Base-by-base conservation (phyloP, 2,797 vertebrate genomes). In the Geotrypetes seraphini region DNA sequence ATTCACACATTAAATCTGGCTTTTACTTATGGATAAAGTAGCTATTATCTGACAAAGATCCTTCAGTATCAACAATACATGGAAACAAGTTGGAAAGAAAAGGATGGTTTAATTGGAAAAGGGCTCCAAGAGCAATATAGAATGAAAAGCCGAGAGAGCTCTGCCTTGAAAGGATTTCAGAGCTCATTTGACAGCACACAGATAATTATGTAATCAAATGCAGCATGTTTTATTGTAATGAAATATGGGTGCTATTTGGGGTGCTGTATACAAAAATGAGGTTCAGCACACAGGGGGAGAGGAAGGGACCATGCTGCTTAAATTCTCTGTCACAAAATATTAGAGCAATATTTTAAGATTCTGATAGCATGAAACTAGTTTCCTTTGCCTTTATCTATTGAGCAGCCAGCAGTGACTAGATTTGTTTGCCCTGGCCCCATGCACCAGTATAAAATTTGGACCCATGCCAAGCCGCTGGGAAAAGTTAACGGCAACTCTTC, bases 401-500 rank as follows among this genome's bases (percentile, higher is more conserved):
- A 75, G 68, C 73, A 70, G 69, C 45, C 60, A 13, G 59, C 50
- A 45, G 48, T 50, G 54, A 36, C 50, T 56, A 48, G 52, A 12
- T 58, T 52, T 34, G 15, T 2, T 30, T 41, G 66, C 57, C 60
- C 65, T 50, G 56, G 50, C 53, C 65, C 49, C 50, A 57, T 70
- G n/a, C 63, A 52, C 74, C 70, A 68, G 47, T 39, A 42, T 39
- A 33, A 52, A 60, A 69, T 47, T 63, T 66, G 68, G 67, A 52
- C 55, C 65, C 33, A 75, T 85, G 84, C 84, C 87, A 84, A 60
- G 76, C 69, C 77, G 69, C 61, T 64, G 54, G 75, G 73, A 79
- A 81, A 73, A 69, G 63, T 81, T 79, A 75, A 66, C 73, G 76
- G 67, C 83, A 85, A 88, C 86, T 87, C 80, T 76, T 77, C 75